A percentile compares a stretch with the other conserved stretches of the same genome.
Conservation (phyloP, 1,140 invertebrate species). For the Dreissena polymorpha region DNA sequence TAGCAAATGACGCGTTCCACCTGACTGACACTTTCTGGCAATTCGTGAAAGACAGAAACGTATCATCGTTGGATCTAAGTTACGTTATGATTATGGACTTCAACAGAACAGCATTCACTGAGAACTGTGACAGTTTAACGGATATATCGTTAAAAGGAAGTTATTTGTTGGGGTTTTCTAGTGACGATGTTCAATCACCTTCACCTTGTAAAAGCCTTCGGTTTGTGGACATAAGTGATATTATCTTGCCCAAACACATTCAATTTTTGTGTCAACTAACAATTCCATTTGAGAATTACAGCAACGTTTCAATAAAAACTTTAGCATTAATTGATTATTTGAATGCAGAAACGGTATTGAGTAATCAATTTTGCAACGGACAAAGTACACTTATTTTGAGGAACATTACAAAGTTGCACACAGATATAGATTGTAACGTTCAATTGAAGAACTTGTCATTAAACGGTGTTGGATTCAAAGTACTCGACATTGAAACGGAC, state of each 20-base stretch:
- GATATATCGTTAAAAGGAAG: not conserved
- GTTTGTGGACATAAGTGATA: not conserved
- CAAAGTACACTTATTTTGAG: not conserved
- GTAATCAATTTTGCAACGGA: not conserved
- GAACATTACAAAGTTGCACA: not conserved
- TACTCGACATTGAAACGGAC: not conserved
- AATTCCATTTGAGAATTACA: no score
- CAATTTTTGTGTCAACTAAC: no score
- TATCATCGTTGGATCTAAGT: slow-evolving; percentile 8
- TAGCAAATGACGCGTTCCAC: not conserved
- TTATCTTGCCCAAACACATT: not conserved
- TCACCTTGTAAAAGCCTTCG: not conserved
- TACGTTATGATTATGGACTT: not conserved
- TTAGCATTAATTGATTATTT: no score
- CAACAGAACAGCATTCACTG: not conserved
- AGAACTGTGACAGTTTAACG: not conserved
- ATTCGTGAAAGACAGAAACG: not conserved
- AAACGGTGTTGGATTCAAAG: not conserved
- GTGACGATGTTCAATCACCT: not conserved
- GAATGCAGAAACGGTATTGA: no score
- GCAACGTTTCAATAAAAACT: no score
- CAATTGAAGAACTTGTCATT: not conserved
- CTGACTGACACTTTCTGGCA: not conserved
- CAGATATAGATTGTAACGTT: not conserved
- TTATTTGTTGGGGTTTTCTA: not conserved